A percentile compares a stretch with the other conserved stretches of the same genome.
Conservation (phyloP, 2,888 invertebrate genomes). For the Dicyrtomina minuta region DNA sequence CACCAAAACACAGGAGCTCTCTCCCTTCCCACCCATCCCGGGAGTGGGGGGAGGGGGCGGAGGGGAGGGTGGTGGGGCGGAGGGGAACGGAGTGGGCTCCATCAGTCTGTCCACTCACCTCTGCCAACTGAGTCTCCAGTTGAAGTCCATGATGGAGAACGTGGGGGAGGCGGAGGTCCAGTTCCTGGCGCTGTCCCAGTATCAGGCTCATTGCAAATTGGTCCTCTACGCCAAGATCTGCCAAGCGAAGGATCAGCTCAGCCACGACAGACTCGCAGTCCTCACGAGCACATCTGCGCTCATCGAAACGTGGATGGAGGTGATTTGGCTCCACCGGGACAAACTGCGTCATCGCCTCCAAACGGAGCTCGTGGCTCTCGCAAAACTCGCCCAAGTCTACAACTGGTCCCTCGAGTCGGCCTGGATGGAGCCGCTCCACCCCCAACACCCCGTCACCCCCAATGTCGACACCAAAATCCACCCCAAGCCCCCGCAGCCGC, state of each 20-base stretch:
- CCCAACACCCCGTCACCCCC: conserved; percentile 7
- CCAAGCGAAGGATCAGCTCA: conserved; percentile 50
- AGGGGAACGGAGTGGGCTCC: not conserved
- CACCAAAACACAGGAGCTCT: not conserved
- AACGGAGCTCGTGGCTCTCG: conserved; percentile 25
- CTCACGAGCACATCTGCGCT: conserved; percentile 36
- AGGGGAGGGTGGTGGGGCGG: not conserved
- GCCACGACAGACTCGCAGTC: conserved; percentile 45
- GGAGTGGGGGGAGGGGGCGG: not conserved
- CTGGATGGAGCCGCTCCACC: conserved; percentile 39
- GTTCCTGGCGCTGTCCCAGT: conserved; percentile 49
- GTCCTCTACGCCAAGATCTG: conserved; percentile 51
- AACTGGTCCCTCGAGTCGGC: conserved; percentile 48
- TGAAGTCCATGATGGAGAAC: conserved; percentile 50
- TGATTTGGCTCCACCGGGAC: not conserved
- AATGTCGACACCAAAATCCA: not conserved
- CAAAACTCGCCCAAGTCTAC: conserved; percentile 50
- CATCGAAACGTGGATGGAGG: conserved; percentile 12
- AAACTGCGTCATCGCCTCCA: not conserved
- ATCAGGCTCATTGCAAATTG: conserved; percentile 53
- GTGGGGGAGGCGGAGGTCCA: conserved; percentile 50
- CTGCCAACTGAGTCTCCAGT: conserved; percentile 29
- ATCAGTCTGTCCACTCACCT: too few relatives aligned
- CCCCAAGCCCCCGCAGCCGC: not conserved
- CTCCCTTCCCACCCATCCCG: not conserved